Evolutionary conservation across 2,888 invertebrate genomes (phyloP).

Genomic region (Limnephilus lunatus): DNA sequence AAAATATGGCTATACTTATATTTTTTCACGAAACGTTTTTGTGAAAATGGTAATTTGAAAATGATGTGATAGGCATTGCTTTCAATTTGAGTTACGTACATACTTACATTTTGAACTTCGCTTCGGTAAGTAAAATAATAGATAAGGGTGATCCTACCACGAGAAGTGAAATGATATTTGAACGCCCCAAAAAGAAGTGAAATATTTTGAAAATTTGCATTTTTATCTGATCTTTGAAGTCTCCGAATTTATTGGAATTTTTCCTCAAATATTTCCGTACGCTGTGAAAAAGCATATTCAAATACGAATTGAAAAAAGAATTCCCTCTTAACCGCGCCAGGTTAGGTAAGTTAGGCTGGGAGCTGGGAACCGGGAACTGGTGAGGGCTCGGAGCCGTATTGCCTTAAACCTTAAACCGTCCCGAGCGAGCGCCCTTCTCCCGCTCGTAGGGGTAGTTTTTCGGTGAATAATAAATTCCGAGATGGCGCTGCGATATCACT

Average conservation of each 20-base stretch:
- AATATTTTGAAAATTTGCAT: conserved; percentile 15
- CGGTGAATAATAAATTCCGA: conserved; percentile 64
- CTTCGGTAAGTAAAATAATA: neutral
- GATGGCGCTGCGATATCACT: conserved; percentile 63
- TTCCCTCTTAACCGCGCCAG: conserved; percentile 18
- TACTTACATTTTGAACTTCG: neutral
- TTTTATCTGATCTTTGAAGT: conserved; percentile 37
- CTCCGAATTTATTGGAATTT: conserved; percentile 42
- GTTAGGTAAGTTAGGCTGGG: neutral
- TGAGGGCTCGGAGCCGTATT: conserved; percentile 13
- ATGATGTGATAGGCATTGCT: neutral
- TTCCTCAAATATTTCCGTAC: conserved; percentile 33
- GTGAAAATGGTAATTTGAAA: neutral
- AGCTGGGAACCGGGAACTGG: neutral
- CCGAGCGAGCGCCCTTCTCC: conserved; percentile 48
- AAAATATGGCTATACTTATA: neutral
- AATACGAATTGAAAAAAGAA: conserved; percentile 40
- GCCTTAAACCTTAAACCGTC: conserved; percentile 41
- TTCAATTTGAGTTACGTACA: neutral
- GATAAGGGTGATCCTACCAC: neutral
- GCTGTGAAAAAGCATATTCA: conserved; percentile 46
- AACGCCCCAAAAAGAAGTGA: neutral
- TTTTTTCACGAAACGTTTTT: neutral
- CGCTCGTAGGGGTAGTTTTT: conserved; percentile 59
- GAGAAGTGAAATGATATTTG: conserved; percentile 10